Evolutionary conservation across 2,888 invertebrate species (phyloP).

Genomic region (Eristalis intricaria): DNA sequence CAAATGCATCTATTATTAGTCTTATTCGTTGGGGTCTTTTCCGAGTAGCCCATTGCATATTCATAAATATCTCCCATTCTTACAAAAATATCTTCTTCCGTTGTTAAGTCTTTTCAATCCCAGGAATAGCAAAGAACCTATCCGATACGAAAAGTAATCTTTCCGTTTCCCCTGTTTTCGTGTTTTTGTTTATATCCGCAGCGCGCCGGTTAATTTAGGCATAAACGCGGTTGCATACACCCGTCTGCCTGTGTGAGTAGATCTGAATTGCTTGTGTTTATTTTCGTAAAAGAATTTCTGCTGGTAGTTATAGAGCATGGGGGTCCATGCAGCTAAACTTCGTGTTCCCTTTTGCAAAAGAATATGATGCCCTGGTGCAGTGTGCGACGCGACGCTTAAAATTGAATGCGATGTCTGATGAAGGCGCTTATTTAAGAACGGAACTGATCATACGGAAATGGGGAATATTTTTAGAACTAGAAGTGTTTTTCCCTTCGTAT

Average conservation of each 20-base stretch:
- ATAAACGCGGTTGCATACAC: constrained; percentile 21
- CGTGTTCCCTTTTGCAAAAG: constrained; percentile 58
- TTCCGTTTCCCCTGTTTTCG: constrained; percentile 32
- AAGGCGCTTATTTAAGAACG: constrained; percentile 52
- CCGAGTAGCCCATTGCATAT: constrained; percentile 8
- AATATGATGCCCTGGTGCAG: constrained; percentile 20
- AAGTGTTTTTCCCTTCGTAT: background rate
- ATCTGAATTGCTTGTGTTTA: constrained; percentile 43
- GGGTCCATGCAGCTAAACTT: constrained; percentile 13
- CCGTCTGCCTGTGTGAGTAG: background rate
- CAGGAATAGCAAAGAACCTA: constrained; percentile 32
- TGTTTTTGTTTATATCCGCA: constrained; percentile 57
- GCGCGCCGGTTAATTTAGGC: constrained; percentile 28
- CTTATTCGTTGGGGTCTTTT: constrained; percentile 67
- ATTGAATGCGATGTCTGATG: constrained; percentile 27
- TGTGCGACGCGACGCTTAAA: constrained; percentile 15
- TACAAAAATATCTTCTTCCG: constrained; percentile 45
- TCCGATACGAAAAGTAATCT: constrained; percentile 28
- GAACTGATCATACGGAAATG: constrained; percentile 67
- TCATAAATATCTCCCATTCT: constrained; percentile 15
- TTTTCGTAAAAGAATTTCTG: constrained; percentile 65
- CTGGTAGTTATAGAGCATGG: constrained; percentile 56
- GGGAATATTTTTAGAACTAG: constrained; percentile 62
- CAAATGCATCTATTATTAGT: constrained; percentile 38
- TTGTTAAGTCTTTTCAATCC: constrained; percentile 23